These are phyloP conservation scores for Eurystomus glaucurus DNA, from an alignment of 2,797 vertebrate genomes.

Conservation along the genomic window DNA sequence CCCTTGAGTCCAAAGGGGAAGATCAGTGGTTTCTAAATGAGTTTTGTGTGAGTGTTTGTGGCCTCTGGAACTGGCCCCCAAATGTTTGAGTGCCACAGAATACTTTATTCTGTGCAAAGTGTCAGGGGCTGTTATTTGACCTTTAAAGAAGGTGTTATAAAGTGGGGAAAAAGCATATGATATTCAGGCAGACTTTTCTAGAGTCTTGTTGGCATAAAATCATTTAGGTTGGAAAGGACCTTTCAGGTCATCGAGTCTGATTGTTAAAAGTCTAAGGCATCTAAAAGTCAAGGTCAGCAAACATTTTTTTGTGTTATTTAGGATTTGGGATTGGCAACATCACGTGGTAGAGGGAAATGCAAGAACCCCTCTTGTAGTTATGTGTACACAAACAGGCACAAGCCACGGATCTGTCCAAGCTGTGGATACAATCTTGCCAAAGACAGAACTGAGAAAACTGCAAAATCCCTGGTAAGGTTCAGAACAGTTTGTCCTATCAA, in stretches of 20 bases:
- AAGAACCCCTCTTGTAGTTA: conserved; percentile 95
- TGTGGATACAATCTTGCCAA: conserved; percentile 93
- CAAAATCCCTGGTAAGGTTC: conserved; percentile 72
- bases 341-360: conserved; percentile 94
- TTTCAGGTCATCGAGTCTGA: not conserved
- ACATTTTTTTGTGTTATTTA: conserved; percentile 67
- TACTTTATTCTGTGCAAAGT: not conserved
- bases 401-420: conserved; percentile 92
- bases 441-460: conserved; percentile 86
- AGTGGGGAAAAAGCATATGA: not conserved
- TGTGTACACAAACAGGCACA: conserved; percentile 97
- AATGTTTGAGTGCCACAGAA: not conserved
- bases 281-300: not conserved
- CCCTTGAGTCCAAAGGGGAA: not conserved
- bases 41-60: not conserved
- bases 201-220: not conserved
- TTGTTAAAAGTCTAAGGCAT: not conserved
- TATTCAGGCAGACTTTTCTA: not conserved
- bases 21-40: not conserved
- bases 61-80: not conserved
- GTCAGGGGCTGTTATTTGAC: not conserved
- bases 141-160: not conserved
- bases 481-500: not conserved
- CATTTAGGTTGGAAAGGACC: not conserved
- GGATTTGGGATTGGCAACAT: conserved; percentile 96